Conservation (phyloP, 2,113 vertebrate genomes). For the Lagopus muta region DNA sequence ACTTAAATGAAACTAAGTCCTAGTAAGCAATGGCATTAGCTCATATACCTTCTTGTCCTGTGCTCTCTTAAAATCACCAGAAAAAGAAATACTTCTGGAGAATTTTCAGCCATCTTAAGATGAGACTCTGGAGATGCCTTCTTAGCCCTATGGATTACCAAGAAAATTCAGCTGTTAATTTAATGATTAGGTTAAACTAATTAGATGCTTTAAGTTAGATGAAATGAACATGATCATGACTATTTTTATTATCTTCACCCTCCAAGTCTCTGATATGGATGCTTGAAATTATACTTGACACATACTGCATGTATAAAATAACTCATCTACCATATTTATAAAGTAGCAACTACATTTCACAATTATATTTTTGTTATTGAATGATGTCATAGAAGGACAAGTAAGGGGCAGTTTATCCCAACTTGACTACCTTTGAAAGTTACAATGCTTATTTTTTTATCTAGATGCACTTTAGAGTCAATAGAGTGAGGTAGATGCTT, state of each 20-base stretch:
- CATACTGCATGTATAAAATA: neutral
- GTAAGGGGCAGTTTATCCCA: neutral
- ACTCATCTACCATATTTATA: neutral
- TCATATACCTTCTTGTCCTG: neutral
- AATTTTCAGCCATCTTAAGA: neutral
- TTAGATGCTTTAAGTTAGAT: neutral
- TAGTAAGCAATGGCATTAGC: neutral
- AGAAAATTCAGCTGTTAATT: constrained; percentile 3
- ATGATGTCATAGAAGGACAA: neutral
- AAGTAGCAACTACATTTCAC: neutral
- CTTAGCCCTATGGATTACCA: neutral
- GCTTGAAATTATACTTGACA: neutral
- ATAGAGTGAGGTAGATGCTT: neutral
- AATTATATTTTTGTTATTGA: neutral
- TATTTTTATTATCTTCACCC: neutral
- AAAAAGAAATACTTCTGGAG: neutral
- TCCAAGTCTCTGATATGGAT: neutral
- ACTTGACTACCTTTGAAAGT: neutral
- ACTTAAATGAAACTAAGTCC: neutral
- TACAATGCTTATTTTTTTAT: neutral
- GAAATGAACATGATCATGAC: neutral
- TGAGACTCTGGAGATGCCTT: neutral
- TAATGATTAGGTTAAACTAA: neutral
- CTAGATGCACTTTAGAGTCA: neutral
- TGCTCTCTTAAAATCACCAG: neutral